Evolutionary conservation across 2,113 vertebrate species (phyloP).

Genomic region (Burhinus oedicnemus): DNA sequence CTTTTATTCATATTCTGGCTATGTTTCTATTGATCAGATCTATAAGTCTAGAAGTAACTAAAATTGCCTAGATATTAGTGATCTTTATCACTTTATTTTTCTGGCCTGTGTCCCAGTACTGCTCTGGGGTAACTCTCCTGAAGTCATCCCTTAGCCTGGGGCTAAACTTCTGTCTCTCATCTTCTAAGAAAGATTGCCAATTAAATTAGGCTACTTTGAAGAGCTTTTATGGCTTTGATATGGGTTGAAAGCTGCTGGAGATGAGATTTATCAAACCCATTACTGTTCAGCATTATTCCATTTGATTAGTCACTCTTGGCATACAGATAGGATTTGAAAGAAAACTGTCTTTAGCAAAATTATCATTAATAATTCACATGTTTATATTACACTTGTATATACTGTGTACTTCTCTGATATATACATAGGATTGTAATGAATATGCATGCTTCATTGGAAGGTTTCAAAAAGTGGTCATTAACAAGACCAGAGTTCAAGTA

Average conservation of each 20-base stretch:
- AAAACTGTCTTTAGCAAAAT: conserved; percentile 2
- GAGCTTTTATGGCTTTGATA: conserved; percentile 74
- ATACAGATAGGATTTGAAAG: conserved; percentile 26
- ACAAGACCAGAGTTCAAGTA: neutral
- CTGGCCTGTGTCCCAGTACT: neutral
- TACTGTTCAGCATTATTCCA: conserved; percentile 51
- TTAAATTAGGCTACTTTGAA: conserved; percentile 70
- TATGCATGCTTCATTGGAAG: neutral
- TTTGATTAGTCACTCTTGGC: conserved; percentile 42
- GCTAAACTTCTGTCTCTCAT: neutral
- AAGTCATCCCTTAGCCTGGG: neutral
- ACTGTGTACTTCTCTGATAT: neutral
- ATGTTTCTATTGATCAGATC: neutral
- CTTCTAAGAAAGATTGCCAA: conserved; percentile 23
- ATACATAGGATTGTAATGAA: neutral
- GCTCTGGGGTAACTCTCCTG: conserved; percentile 12
- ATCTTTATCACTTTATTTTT: conserved; percentile 3
- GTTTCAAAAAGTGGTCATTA: neutral
- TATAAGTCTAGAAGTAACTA: neutral
- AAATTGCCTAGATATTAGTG: neutral
- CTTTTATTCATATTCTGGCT: neutral
- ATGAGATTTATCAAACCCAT: conserved; percentile 56
- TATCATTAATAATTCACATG: neutral
- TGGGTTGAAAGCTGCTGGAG: conserved; percentile 62
- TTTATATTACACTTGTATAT: neutral